Percentiles rank a stretch among this genome's conserved stretches.
These are phyloP conservation scores for Gasterosteus nipponicus DNA, from an alignment of 2,113 vertebrate species.

Conservation along the genomic window DNA sequence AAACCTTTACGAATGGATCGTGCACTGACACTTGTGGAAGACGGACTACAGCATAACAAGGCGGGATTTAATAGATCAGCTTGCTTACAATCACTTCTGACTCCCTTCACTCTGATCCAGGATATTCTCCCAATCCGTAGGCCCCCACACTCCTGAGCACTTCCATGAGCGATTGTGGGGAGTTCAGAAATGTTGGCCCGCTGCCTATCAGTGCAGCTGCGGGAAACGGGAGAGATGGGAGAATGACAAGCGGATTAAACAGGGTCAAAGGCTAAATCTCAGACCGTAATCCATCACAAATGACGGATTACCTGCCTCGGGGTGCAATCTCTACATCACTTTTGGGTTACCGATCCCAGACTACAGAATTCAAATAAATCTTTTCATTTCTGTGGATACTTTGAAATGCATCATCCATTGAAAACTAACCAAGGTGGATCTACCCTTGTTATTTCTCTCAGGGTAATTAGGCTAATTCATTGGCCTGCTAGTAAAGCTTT, in stretches of 20 bases:
- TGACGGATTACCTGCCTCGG: conserved; percentile 62
- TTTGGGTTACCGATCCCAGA: conserved; percentile 35
- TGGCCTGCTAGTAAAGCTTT: not conserved
- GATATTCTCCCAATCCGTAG: conserved; percentile 49
- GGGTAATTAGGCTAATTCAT: not conserved
- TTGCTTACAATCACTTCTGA: conserved; percentile 30
- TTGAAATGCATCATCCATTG: conserved; percentile 31
- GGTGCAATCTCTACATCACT: conserved; percentile 40
- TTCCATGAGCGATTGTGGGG: conserved; percentile 69
- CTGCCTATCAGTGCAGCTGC: conserved; percentile 78
- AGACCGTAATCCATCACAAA: conserved; percentile 64
- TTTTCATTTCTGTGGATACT: not conserved
- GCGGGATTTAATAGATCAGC: not conserved
- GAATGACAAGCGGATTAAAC: conserved; percentile 60
- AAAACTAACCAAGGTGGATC: conserved; percentile 18
- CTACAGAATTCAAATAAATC: conserved; percentile 31
- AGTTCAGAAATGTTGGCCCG: conserved; percentile 67
- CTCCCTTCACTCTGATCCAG: conserved; percentile 31
- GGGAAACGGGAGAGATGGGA: conserved; percentile 59
- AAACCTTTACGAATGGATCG: not conserved
- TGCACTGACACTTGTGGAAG: conserved; percentile 3
- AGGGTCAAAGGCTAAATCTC: conserved; percentile 59
- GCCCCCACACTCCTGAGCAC: conserved; percentile 62
- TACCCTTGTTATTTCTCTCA: not conserved
- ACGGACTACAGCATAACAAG: not conserved